Base-by-base conservation (phyloP, 2,797 vertebrate species). In the Hylomyscus alleni region DNA sequence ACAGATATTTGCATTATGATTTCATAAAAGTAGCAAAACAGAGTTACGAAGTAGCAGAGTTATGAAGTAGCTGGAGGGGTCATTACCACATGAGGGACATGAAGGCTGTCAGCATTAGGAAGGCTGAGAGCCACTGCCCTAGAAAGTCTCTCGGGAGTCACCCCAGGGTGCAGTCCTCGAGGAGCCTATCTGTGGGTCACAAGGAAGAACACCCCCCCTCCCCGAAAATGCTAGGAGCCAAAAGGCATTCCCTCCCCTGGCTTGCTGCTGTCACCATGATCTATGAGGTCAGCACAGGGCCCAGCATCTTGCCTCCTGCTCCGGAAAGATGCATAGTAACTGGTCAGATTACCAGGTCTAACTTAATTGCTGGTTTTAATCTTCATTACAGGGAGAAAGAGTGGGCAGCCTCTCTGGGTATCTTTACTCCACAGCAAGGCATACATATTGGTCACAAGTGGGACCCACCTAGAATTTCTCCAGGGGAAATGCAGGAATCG, bases 331-430 rank as follows among this genome's bases (percentile, higher is more conserved):
- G 97, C 96, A 98, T 98, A 95, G 91, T 94, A 96, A 97, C 96
- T 97, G 96, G 94, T 97, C 93, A 97, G 97, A 98, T 97, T 97
- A 95, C 89, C 54, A 94, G 97, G 60, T 91, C 89, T 72, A 88
- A 97, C 83, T 82, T 98, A 98, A 98, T 96, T 98, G 97, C 96
- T 97, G 95, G 95, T 98, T 98, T 98, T 97, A 97, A 98, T 98
- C 97, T 97, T 96, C 95, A 96, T 97, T 95, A 96, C 84, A 37
- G 31, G 82, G 95, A 60, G 81, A 86, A 97, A 78, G 4, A 50
- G 76, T 82, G 92, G 94, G 92, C 92, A 92, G 96, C 94, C 96
- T 94, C 94, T 96, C 94, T 93, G 92, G 81, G 92, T 91, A 97
- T n/a, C 93, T 85, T 85, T 84, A 22, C 56, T 47, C 20, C 29